Conservation (phyloP, 2,888 invertebrate genomes). For the Sphecodes monilicornis region DNA sequence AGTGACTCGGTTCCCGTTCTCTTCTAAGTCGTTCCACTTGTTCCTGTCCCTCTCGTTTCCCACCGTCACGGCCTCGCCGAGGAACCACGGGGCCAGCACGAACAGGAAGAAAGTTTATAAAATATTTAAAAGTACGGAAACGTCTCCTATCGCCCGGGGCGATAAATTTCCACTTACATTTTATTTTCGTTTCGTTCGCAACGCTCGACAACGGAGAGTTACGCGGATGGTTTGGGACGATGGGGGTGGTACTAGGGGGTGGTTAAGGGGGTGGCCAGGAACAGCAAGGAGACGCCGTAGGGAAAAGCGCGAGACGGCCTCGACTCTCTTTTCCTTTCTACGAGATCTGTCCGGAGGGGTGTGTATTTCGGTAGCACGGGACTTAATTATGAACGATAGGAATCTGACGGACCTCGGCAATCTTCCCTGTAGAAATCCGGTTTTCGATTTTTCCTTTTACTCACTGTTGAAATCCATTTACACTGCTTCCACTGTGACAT, state of each 20-base stretch:
- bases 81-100: constrained; percentile 73
- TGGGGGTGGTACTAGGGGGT: constrained; percentile 41
- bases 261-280: constrained; percentile 58
- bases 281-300: constrained; percentile 65
- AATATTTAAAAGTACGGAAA: constrained; percentile 85
- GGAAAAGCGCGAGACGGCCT: constrained; percentile 60
- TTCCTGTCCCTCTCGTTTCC: constrained; percentile 65
- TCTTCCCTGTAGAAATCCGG: not conserved
- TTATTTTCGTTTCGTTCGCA: constrained; percentile 83
- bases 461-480: no score
- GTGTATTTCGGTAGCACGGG: constrained; percentile 42
- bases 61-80: constrained; percentile 68
- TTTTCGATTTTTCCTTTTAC: not conserved
- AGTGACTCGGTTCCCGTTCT: constrained; percentile 59
- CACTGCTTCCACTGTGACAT: no score
- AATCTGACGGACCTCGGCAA: constrained; percentile 30
- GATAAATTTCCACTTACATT: constrained; percentile 85
- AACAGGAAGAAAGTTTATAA: constrained; percentile 83
- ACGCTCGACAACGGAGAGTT: constrained; percentile 73
- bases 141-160: constrained; percentile 84
- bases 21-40: constrained; percentile 68
- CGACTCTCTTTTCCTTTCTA: constrained; percentile 56
- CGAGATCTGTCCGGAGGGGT: constrained; percentile 34
- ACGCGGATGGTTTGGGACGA: constrained; percentile 41
- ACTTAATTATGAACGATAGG: constrained; percentile 48